phyloP scores from a whole-genome alignment of 2,113 vertebrate genomes.

The Phalacrocorax brasilianus region DNA sequence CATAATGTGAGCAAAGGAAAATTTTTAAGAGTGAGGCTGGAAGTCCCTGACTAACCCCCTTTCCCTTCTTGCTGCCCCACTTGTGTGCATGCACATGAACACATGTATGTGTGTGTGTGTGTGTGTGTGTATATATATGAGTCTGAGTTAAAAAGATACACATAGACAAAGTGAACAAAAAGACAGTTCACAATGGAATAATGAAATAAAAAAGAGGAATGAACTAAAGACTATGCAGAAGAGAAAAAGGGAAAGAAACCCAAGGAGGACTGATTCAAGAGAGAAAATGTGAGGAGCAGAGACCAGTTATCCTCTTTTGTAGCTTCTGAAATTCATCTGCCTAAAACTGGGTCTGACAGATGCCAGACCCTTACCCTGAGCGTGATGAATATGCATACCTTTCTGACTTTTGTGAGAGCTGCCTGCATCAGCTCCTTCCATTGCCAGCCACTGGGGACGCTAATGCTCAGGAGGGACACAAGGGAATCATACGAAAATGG shows the following conservation, averaged over 20 bases:
- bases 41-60: background rate
- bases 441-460: background rate
- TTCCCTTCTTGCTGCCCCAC: background rate
- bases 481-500: background rate
- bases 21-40: background rate
- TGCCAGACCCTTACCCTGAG: background rate
- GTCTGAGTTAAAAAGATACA: background rate
- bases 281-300: background rate
- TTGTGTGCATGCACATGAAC: fast-evolving
- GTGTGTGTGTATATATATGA: background rate
- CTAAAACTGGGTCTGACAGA: background rate
- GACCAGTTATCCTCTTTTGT: background rate
- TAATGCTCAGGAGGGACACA: background rate
- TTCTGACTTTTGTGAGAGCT: background rate
- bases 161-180: background rate
- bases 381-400: background rate
- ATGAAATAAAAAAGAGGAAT: background rate
- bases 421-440: background rate
- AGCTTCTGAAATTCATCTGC: background rate
- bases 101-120: no score
- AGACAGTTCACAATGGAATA: background rate
- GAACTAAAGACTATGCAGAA: background rate
- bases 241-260: background rate
- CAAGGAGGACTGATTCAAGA: background rate
- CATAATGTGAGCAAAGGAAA: background rate